A percentile compares a stretch with the other conserved stretches of the same genome.
Evolutionary conservation across 2,797 vertebrate genomes (phyloP).

Genomic region (Loriculus beryllinus): DNA sequence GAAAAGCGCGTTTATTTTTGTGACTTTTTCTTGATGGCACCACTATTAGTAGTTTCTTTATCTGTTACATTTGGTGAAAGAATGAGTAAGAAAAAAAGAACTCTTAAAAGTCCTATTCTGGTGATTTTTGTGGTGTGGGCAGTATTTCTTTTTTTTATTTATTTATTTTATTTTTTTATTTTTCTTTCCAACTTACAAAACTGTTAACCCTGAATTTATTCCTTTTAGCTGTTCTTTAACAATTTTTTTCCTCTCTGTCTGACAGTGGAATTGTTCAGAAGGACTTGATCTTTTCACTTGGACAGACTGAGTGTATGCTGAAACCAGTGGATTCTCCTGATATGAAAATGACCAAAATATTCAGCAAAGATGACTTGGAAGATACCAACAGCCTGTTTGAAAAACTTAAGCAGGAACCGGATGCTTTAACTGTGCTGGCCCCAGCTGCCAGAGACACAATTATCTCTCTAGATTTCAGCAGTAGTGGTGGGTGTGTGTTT

Average conservation of each 20-base stretch:
- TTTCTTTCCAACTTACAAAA: neutral
- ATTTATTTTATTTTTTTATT: no score
- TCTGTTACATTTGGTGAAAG: neutral
- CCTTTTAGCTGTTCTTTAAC: neutral
- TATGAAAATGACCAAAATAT: conserved; percentile 82
- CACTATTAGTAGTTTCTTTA: neutral
- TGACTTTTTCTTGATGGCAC: neutral
- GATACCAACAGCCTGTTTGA: conserved; percentile 85
- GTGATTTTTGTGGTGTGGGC: neutral
- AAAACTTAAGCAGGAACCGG: conserved; percentile 88
- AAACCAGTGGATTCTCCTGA: conserved; percentile 79
- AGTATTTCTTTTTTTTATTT: neutral
- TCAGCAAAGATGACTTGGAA: conserved; percentile 77
- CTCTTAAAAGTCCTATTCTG: neutral
- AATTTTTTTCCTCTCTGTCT: conserved; percentile 18
- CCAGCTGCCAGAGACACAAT: conserved; percentile 95
- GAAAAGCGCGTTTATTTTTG: neutral
- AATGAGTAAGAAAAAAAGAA: neutral
- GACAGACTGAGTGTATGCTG: conserved; percentile 86
- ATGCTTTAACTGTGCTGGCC: conserved; percentile 89
- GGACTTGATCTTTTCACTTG: conserved; percentile 90
- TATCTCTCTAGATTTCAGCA: conserved; percentile 89
- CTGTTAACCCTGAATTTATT: neutral
- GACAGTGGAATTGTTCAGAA: conserved; percentile 92
- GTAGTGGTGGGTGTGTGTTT: conserved; percentile 79